phyloP scores from a whole-genome alignment of 2,113 vertebrate genomes.

The Cacatua alba region DNA sequence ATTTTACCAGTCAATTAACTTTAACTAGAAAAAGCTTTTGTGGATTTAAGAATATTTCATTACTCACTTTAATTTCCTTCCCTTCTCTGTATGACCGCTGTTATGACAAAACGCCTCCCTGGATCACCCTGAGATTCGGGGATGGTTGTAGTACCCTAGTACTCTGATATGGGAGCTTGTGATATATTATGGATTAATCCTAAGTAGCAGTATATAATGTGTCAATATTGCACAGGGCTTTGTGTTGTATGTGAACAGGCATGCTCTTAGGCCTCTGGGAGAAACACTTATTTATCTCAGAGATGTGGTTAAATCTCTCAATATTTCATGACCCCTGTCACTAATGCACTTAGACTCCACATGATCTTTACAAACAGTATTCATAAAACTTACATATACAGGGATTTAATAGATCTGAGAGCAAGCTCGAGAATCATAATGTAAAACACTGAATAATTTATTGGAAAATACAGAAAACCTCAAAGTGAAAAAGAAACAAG shows the following conservation, averaged over 20 bases:
- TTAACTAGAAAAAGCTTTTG: not conserved
- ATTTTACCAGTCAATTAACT: constrained; percentile 50
- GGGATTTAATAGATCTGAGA: constrained; percentile 39
- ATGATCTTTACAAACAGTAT: constrained; percentile 16
- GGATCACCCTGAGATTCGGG: not conserved
- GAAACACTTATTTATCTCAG: constrained; percentile 32
- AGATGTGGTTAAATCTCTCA: constrained; percentile 24
- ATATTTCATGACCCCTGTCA: constrained; percentile 40
- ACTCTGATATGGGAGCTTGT: not conserved
- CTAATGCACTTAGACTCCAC: constrained; percentile 10
- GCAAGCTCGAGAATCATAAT: constrained; percentile 8
- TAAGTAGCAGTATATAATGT: not conserved
- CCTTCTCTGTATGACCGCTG: not conserved
- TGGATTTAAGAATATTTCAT: constrained; percentile 46
- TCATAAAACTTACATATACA: constrained; percentile 26
- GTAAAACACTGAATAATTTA: constrained; percentile 6
- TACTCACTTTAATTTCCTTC: constrained; percentile 4
- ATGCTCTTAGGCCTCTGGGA: not conserved
- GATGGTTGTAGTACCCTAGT: not conserved
- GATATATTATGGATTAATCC: constrained; percentile 13
- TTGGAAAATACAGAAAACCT: not conserved
- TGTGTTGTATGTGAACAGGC: not conserved
- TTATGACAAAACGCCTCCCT: not conserved
- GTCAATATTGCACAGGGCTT: constrained; percentile 18
- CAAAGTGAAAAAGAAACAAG: not conserved